phyloP scores from a whole-genome alignment of 2,888 invertebrate species.

The Polyploca ridens region DNA sequence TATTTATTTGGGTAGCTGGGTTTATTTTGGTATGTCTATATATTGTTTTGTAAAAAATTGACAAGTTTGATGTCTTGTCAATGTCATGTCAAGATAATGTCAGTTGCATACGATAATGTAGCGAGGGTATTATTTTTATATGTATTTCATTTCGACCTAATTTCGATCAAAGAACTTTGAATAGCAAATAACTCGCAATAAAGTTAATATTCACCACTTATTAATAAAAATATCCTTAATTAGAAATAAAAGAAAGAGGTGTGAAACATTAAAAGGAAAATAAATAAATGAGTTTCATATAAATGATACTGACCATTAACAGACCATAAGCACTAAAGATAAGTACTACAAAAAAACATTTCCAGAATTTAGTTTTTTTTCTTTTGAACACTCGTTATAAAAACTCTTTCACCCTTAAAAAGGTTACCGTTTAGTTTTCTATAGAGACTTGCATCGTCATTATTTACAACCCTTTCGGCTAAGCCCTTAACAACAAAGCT shows the following conservation, averaged over 20 bases:
- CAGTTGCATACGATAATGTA: slow-evolving; percentile 26
- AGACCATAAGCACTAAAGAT: no score
- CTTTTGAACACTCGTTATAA: slow-evolving; percentile 15
- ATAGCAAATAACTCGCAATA: slow-evolving; percentile 30
- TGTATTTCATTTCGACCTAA: not conserved
- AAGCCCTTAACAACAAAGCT: slow-evolving; percentile 81
- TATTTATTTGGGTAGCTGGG: slow-evolving; percentile 1
- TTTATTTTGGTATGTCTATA: not conserved
- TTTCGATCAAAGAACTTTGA: slow-evolving; percentile 22
- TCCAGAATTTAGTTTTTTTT: not conserved
- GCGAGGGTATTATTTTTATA: slow-evolving; percentile 23
- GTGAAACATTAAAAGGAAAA: no score
- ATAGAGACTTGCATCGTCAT: slow-evolving; percentile 79
- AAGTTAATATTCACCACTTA: not conserved
- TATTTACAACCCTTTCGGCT: slow-evolving; percentile 82
- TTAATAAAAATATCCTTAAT: no score
- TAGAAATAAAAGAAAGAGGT: no score
- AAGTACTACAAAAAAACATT: no score
- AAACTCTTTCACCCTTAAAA: slow-evolving; percentile 40
- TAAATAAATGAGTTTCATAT: no score
- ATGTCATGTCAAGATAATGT: slow-evolving; percentile 43
- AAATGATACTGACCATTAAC: no score
- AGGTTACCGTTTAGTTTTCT: slow-evolving; percentile 73
- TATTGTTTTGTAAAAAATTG: slow-evolving; percentile 7
- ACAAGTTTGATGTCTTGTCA: slow-evolving; percentile 39